Evolutionary conservation across 1,140 invertebrate species (phyloP), one percentile per base, ranked within the genome.

Genomic region (Nasonia longicornis): DNA sequence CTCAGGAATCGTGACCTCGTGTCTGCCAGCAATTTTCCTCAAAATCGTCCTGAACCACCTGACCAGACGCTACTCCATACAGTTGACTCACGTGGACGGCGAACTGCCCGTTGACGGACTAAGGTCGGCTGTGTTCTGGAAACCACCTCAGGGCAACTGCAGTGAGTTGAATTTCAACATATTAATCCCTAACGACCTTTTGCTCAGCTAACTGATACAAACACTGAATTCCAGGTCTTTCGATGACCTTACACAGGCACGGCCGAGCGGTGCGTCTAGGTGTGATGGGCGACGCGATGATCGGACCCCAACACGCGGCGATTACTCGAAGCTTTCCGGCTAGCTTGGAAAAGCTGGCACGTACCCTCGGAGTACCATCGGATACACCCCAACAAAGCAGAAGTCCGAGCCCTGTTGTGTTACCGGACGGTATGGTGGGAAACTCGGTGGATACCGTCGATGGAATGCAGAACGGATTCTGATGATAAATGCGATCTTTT

Each of bases 61-160:
- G 52, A 95, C 95, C 0, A 92, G 93, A 70, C 93, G 94, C 80
- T 96, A 95, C 87, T 93, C 95, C 0, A 91, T 96, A 2, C 94
- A 93, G 12, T 91, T 96, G 52, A 95, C 95, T 0, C 94, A 96
- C 86, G 92, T 96, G 12, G 85, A 93, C 90, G 86, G 92, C 86
- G 85, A 92, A n/a, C 82, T 93, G 10, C 95, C 95, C 92, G 94
- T 95, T 1, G 94, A 95, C 70, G 91, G 92, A 48, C 92, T 96
- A 0, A 92, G 93, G 26, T 92, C 92, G 80, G 92, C 94, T 0
- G 87, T 96, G n/a, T 95, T 95, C 83, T 96, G 95, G 93, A 91
- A 94, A 83, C 95, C 95, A 38, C 95, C 95, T 3, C 95, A 96
- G 88, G 95, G 95, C 35, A 96, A 96, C 87, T 95, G 95, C 64